Evolutionary conservation across 2,888 invertebrate species (phyloP).

Genomic region (Nemurella pictetii): DNA sequence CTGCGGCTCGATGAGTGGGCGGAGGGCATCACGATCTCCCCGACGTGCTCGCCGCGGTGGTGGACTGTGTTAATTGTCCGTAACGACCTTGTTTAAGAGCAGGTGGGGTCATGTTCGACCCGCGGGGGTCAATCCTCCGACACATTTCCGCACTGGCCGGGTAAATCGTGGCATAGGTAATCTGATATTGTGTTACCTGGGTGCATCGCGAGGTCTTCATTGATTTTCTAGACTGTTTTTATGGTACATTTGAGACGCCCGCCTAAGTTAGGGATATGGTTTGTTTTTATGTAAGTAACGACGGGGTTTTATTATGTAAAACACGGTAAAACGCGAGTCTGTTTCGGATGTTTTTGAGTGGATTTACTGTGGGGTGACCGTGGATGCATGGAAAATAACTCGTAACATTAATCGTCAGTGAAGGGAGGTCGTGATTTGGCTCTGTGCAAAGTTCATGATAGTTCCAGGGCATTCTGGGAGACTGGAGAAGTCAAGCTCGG

Average conservation of each 20-base stretch:
- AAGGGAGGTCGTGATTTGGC: not conserved
- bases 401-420: not conserved
- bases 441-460: constrained; percentile 4
- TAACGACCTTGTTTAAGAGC: constrained; percentile 41
- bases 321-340: not conserved
- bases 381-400: not conserved
- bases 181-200: not conserved
- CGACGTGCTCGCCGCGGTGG: not conserved
- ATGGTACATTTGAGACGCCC: not conserved
- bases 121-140: constrained; percentile 26
- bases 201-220: not conserved
- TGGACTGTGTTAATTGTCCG: constrained; percentile 38
- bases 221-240: not conserved
- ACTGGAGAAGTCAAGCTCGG: no score
- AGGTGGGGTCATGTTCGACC: constrained; percentile 33
- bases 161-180: not conserved
- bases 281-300: no score
- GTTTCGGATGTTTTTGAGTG: not conserved
- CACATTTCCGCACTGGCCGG: not conserved
- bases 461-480: constrained; percentile 15
- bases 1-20: not conserved
- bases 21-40: not conserved
- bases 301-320: not conserved
- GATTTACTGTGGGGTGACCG: not conserved
- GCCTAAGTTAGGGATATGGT: not conserved